phyloP scores from a whole-genome alignment of 2,113 vertebrate species.

The Cynopterus brachyotis region DNA sequence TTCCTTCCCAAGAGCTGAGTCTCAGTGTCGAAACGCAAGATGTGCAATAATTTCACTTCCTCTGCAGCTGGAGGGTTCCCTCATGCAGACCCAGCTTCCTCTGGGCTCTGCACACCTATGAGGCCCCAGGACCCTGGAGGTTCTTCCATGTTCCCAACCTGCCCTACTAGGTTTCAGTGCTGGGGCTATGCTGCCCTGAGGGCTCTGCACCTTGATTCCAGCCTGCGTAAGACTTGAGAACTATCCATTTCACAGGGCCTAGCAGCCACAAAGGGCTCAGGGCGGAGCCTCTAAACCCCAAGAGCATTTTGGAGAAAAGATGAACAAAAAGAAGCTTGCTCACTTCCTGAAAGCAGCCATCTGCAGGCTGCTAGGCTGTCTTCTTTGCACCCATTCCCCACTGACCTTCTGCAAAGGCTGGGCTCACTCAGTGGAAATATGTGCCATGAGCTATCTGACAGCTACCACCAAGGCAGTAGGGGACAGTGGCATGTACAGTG shows the following conservation, averaged over 20 bases:
- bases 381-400: not conserved
- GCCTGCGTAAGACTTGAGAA: not conserved
- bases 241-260: not conserved
- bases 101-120: fast-evolving
- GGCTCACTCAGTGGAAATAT: not conserved
- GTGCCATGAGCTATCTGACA: not conserved
- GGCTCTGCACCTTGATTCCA: not conserved
- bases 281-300: constrained; percentile 26
- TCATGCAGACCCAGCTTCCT: not conserved
- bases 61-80: fast-evolving
- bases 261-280: not conserved
- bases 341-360: not conserved
- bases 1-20: constrained; percentile 8
- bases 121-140: fast-evolving
- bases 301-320: constrained; percentile 8
- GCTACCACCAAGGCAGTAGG: not conserved
- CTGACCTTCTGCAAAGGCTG: not conserved
- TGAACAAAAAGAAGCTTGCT: not conserved
- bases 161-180: not conserved
- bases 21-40: not conserved
- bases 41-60: constrained; percentile 50
- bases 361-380: not conserved
- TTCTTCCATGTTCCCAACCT: not conserved
- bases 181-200: not conserved
- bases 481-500: not conserved